phyloP scores from a whole-genome alignment of 2,888 invertebrate species.

The Dolichopus griseipennis region DNA sequence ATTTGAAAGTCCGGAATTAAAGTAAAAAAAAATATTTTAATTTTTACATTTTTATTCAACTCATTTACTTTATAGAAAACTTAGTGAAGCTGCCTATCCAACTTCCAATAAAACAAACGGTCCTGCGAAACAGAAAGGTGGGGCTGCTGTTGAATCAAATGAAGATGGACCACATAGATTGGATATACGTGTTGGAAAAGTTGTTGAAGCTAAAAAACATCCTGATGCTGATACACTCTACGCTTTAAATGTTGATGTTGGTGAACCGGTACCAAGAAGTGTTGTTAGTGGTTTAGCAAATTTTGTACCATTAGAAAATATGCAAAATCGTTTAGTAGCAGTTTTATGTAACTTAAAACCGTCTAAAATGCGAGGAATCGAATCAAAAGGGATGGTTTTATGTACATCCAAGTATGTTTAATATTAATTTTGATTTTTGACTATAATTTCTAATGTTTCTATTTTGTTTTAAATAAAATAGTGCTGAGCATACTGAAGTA shows the following conservation, averaged over 20 bases:
- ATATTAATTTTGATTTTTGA: no score
- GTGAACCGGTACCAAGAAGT: conserved; percentile 61
- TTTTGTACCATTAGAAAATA: conserved; percentile 80
- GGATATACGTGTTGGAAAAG: conserved; percentile 81
- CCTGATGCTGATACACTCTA: conserved; percentile 88
- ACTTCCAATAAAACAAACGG: conserved; percentile 50
- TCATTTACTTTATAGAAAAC: conserved; percentile 44
- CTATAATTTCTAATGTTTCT: neutral
- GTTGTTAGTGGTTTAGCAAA: conserved; percentile 87
- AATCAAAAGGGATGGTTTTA: conserved; percentile 88
- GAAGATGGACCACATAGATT: conserved; percentile 65
- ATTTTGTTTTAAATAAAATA: conserved; percentile 25
- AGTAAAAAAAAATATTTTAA: conserved; percentile 37
- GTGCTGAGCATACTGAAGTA: conserved; percentile 68
- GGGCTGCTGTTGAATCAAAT: conserved; percentile 31
- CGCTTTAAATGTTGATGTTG: conserved; percentile 86
- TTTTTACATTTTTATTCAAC: conserved; percentile 4
- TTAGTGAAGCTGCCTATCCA: conserved; percentile 80
- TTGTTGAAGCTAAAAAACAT: conserved; percentile 73
- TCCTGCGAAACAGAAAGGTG: conserved; percentile 22
- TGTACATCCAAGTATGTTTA: conserved; percentile 68
- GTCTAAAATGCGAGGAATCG: conserved; percentile 88
- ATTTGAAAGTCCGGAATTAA: conserved; percentile 71
- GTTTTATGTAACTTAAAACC: conserved; percentile 94
- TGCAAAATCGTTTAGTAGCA: conserved; percentile 81